Percentiles rank a stretch among this genome's conserved stretches.
These are phyloP conservation scores for Potorous gilbertii DNA, from an alignment of 2,797 vertebrate genomes.

Conservation along the genomic window DNA sequence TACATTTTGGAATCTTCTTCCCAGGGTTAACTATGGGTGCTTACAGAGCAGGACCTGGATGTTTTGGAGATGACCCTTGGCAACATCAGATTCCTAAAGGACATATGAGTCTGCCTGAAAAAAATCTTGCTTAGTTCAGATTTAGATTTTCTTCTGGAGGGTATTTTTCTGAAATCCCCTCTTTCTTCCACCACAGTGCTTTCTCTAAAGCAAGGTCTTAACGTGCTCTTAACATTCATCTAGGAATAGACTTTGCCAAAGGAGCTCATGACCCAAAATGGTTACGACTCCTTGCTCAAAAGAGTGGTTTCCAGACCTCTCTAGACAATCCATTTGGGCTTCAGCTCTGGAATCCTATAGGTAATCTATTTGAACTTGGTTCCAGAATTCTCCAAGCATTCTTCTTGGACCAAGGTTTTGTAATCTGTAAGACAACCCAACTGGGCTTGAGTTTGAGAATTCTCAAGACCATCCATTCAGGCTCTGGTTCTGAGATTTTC, in stretches of 20 bases:
- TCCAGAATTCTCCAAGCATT: constrained; percentile 2
- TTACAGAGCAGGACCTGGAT: neutral
- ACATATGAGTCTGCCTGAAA: neutral
- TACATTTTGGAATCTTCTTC: neutral
- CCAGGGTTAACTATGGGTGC: neutral
- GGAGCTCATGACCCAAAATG: neutral
- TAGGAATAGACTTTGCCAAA: neutral
- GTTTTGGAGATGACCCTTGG: neutral
- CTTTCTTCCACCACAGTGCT: neutral
- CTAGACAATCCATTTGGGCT: neutral
- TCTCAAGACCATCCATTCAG: neutral
- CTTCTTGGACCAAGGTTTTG: neutral
- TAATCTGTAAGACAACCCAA: neutral
- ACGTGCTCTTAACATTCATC: neutral
- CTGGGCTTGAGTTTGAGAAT: neutral
- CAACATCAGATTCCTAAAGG: neutral
- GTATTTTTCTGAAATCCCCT: neutral
- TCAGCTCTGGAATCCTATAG: neutral
- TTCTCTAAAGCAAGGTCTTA: neutral
- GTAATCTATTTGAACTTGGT: neutral
- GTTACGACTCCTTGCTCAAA: neutral
- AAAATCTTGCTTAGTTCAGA: neutral
- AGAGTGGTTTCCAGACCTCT: neutral
- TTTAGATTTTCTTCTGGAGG: neutral
- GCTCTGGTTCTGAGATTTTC: neutral